Percentiles rank a stretch among this genome's conserved stretches.
Evolutionary conservation across 2,113 vertebrate genomes (phyloP).

Genomic region (Gobio gobio): DNA sequence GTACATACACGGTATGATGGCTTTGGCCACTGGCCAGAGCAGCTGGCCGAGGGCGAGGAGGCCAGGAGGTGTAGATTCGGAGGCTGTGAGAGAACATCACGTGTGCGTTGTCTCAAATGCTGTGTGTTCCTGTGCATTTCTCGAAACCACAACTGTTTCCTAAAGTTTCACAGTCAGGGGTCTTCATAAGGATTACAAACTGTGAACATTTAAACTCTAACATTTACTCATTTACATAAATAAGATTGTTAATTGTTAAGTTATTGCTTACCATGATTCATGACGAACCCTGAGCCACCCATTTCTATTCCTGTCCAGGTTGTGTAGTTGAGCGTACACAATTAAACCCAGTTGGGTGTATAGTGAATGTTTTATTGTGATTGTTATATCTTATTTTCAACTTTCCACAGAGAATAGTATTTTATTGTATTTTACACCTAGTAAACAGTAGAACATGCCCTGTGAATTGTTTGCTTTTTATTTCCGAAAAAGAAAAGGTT

Average conservation of each 20-base stretch:
- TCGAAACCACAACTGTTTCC: slow-evolving; percentile 79
- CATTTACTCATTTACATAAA: not conserved
- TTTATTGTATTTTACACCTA: not conserved
- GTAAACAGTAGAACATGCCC: not conserved
- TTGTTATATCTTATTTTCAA: not conserved
- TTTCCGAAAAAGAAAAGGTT: not conserved
- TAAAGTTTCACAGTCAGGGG: slow-evolving; percentile 78
- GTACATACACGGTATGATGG: slow-evolving; percentile 72
- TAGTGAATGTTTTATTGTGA: slow-evolving; percentile 14
- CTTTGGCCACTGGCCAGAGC: slow-evolving; percentile 80
- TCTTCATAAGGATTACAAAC: slow-evolving; percentile 51
- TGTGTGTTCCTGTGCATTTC: slow-evolving; percentile 82
- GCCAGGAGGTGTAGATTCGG: slow-evolving; percentile 74
- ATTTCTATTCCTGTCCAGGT: not conserved
- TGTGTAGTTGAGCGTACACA: not conserved
- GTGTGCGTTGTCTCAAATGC: slow-evolving; percentile 79
- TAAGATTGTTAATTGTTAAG: not conserved
- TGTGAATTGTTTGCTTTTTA: not conserved
- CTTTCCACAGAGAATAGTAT: not conserved
- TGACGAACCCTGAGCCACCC: not conserved
- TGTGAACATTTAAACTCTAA: not conserved
- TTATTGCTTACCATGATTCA: slow-evolving; percentile 9
- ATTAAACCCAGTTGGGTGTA: not conserved
- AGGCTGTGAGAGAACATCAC: slow-evolving; percentile 75
- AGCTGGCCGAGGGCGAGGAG: slow-evolving; percentile 73